A percentile compares a stretch with the other conserved stretches of the same genome.
Conservation (phyloP, 2,797 vertebrate genomes). For the Syncerus caffer region DNA sequence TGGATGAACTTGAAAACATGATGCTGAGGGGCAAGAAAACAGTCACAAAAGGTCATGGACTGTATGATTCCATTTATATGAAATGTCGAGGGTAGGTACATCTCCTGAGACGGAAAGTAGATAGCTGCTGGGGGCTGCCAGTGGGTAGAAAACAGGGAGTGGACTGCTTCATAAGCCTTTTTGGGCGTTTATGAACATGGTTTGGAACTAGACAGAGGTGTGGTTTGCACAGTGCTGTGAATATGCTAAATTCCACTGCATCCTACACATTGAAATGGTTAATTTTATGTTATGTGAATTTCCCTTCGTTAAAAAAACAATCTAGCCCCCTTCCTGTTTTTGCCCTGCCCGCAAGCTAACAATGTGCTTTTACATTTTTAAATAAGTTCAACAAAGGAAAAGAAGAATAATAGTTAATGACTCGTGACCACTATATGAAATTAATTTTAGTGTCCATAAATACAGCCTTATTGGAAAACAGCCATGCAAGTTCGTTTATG, state of each 20-base stretch:
- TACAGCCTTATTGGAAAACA: neutral
- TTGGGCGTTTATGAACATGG: neutral
- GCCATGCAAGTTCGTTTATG: neutral
- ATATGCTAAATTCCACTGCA: too few species aligned
- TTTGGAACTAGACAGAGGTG: neutral
- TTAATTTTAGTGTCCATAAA: neutral
- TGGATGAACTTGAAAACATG: neutral
- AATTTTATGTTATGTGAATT: neutral
- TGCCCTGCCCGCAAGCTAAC: neutral
- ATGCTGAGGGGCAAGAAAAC: neutral
- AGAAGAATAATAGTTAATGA: neutral
- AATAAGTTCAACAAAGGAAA: neutral
- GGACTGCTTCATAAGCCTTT: neutral
- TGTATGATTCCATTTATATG: neutral
- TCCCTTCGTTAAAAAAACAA: neutral
- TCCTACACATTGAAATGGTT: neutral
- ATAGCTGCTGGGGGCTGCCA: neutral
- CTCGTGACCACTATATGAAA: neutral
- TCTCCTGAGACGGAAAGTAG: neutral
- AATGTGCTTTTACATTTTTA: neutral
- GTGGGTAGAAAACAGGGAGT: too few species aligned
- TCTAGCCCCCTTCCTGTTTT: neutral
- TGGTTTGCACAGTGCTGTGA: too few species aligned
- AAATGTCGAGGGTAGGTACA: neutral
- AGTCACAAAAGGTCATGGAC: neutral